These are phyloP conservation scores for Trichogramma dendrolimi DNA, from an alignment of 2,888 invertebrate species.

Conservation along the genomic window DNA sequence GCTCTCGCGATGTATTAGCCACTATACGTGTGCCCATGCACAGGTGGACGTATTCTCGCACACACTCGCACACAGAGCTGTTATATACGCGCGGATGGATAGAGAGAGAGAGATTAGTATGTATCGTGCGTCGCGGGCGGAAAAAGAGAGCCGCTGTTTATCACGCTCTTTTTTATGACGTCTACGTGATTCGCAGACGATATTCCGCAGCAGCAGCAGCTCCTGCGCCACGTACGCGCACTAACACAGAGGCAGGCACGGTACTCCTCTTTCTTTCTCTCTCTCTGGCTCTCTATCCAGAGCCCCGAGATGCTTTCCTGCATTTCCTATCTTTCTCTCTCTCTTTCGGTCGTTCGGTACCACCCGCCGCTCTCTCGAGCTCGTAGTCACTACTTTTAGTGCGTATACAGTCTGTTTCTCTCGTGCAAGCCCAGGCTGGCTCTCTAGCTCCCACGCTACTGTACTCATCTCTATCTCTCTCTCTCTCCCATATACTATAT, in stretches of 20 bases:
- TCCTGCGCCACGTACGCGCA: not conserved
- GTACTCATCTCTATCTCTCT: not conserved
- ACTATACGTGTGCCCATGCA: not conserved
- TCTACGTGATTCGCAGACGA: conserved; percentile 23
- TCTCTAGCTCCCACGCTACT: too few relatives aligned
- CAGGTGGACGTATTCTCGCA: too few relatives aligned
- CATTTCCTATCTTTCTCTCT: too few relatives aligned
- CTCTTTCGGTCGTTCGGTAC: too few relatives aligned
- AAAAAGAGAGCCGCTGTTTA: conserved; percentile 27
- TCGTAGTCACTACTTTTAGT: too few relatives aligned
- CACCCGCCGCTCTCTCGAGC: too few relatives aligned
- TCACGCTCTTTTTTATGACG: conserved; percentile 25
- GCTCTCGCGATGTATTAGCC: conserved; percentile 23
- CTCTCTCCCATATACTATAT: not conserved
- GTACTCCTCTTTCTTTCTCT: not conserved
- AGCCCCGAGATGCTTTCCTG: too few relatives aligned
- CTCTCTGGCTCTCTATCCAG: not conserved
- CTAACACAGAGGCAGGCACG: too few relatives aligned
- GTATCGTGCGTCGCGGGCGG: conserved; percentile 18
- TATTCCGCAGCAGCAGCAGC: conserved; percentile 4
- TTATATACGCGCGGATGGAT: too few relatives aligned
- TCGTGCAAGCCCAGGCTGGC: too few relatives aligned
- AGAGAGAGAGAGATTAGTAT: conserved; percentile 20
- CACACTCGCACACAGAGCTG: too few relatives aligned
- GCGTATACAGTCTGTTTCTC: too few relatives aligned